Evolutionary conservation across 2,113 vertebrate genomes (phyloP), one percentile per base, ranked within the genome.

Genomic region (Lophochroa leadbeateri): DNA sequence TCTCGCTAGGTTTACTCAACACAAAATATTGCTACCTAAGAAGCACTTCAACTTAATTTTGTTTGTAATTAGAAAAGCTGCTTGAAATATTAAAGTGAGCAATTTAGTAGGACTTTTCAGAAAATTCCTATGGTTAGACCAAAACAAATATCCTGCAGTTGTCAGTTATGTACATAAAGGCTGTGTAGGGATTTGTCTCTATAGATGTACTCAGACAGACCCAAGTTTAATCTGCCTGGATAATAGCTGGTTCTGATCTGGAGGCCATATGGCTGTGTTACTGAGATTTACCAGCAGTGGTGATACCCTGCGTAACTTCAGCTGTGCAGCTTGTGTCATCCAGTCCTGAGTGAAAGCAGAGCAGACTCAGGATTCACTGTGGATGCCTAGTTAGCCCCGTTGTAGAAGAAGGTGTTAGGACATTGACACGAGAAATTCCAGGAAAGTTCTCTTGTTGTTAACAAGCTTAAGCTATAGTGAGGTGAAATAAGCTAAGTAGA

Each of bases 211-310:
- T 83, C 11, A 50, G 46, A 20, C 25, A 53, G 41, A n/a, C 27
- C 5, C 5, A 50, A 17, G 10, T 72, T 83, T 67, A 72, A 16
- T 72, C 29, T 64, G 43, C 16, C 8, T 44, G 44, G 33, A 9
- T 46, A 75, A 31, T 64, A 39, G 17, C 28, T 75, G 50, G 1
- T 19, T 75, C 43, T 85, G 65, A 72, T 43, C 29, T 86, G 63
- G 68, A 69, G 72, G 29, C 29, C 3, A 1, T 9, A 24, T 33
- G 82, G 25, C 35, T 69, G 8, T 47, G 6, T 65, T 83, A 10
- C 0, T 0, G 0, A 47, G 44, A 8, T 86, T 92, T 77, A 25
- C 64, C 25, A 39, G 33, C 23, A 16, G 27, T 5, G 15, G 6
- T 28, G 31, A 23, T 77, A 41, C 9, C 21, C 24, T 88, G 24